Conservation (phyloP, 2,113 vertebrate species). For the Phalacrocorax aristotelis region DNA sequence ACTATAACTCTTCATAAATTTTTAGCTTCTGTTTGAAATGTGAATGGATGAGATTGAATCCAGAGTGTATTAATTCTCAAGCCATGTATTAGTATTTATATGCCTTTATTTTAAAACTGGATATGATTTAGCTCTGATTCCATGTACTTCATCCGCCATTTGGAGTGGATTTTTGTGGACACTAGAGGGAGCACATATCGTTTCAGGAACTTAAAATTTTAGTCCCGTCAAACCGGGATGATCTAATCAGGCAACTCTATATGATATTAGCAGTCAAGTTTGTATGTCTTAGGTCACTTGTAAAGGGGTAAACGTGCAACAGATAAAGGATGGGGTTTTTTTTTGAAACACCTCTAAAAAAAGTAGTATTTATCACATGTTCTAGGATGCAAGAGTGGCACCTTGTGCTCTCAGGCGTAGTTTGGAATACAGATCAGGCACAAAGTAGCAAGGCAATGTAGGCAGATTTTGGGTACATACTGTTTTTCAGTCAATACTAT, state of each 20-base stretch:
- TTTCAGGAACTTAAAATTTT: background rate
- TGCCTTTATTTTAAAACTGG: background rate
- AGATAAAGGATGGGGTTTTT: background rate
- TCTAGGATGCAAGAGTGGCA: background rate
- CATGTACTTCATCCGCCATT: background rate
- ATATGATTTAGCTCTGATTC: background rate
- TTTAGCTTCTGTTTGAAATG: background rate
- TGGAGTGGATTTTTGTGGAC: slow-evolving; percentile 17
- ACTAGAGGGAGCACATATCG: slow-evolving; percentile 61
- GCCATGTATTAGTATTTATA: background rate
- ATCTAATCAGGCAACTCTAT: background rate
- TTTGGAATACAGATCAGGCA: background rate
- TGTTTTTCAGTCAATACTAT: background rate
- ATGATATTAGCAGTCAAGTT: background rate
- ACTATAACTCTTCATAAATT: background rate
- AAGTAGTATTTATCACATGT: rapidly evolving
- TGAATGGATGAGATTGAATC: background rate
- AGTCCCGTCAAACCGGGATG: background rate
- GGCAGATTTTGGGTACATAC: background rate
- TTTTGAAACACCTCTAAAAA: background rate
- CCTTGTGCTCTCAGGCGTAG: background rate
- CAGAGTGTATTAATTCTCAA: background rate
- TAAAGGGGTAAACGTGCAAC: background rate
- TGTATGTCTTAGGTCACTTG: background rate
- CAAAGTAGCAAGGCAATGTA: background rate